These are phyloP conservation scores for Alauda arvensis DNA, from an alignment of 2,797 vertebrate species.

Conservation along the genomic window DNA sequence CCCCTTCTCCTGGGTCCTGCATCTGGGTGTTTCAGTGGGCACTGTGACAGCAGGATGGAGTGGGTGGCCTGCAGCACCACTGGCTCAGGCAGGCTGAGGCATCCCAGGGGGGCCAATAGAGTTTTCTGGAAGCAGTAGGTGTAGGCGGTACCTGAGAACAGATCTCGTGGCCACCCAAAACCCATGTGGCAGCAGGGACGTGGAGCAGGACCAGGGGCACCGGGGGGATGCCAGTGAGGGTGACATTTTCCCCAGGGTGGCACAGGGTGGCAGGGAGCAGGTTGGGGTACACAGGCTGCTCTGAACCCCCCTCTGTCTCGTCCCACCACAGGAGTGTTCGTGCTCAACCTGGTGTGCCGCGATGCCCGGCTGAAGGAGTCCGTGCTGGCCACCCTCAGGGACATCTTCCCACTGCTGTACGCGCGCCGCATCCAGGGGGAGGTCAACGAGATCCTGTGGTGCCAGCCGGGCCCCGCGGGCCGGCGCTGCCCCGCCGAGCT, in stretches of 20 bases:
- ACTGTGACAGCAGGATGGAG: neutral
- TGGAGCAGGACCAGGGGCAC: neutral
- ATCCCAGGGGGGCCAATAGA: neutral
- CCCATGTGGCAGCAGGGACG: rapidly evolving
- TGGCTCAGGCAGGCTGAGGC: neutral
- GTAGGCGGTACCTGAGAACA: neutral
- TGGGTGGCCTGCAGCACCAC: neutral
- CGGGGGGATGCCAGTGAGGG: rapidly evolving
- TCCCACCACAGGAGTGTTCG: conserved; percentile 78
- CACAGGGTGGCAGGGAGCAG: neutral
- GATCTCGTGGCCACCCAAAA: rapidly evolving
- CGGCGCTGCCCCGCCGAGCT: conserved; percentile 29
- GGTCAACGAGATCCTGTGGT: conserved; percentile 92
- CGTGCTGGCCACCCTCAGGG: conserved; percentile 71
- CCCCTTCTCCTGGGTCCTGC: neutral
- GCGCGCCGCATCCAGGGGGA: conserved; percentile 82
- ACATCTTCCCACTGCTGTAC: conserved; percentile 75
- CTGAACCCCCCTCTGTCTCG: neutral
- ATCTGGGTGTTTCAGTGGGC: neutral
- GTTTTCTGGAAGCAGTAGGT: neutral
- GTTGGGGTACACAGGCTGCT: rapidly evolving
- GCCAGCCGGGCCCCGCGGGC: conserved; percentile 53
- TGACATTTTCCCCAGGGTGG: rapidly evolving
- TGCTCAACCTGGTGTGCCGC: conserved; percentile 92
- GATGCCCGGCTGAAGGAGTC: conserved; percentile 78